Conservation (phyloP, 2,113 vertebrate genomes). For the Zeus faber region DNA sequence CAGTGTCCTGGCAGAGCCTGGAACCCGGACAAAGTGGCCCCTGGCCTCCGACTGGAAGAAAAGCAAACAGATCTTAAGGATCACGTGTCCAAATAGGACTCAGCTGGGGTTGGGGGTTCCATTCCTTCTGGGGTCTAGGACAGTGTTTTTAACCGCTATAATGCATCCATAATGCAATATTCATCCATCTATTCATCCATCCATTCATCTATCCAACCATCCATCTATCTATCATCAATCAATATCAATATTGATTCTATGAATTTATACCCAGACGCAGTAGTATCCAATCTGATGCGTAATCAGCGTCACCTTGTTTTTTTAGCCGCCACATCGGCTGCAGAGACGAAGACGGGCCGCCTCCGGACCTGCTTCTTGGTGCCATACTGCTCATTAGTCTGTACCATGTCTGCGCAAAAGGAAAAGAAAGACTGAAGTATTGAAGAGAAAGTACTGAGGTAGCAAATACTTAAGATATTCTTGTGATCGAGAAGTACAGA, state of each 20-base stretch:
- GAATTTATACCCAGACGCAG: neutral
- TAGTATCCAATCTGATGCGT: neutral
- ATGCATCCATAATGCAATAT: neutral
- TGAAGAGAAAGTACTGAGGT: neutral
- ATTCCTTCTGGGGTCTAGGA: neutral
- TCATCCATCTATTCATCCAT: too few relatives aligned
- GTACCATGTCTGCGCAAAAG: constrained; percentile 58
- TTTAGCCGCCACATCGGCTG: constrained; percentile 25
- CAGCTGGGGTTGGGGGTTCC: too few relatives aligned
- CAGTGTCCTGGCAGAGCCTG: constrained; percentile 56
- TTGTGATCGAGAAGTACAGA: neutral
- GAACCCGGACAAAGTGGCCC: constrained; percentile 5
- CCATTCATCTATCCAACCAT: too few relatives aligned
- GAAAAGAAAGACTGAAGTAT: neutral
- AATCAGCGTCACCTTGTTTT: constrained; percentile 57
- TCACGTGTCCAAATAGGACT: too few relatives aligned
- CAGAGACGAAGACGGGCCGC: constrained; percentile 58
- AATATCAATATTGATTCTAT: neutral
- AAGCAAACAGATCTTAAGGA: too few relatives aligned
- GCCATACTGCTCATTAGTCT: constrained; percentile 49
- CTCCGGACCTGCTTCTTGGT: constrained; percentile 53
- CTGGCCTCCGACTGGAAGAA: constrained; percentile 36
- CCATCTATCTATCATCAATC: neutral
- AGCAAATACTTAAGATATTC: neutral
- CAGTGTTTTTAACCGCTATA: neutral